phyloP scores from a whole-genome alignment of 2,113 vertebrate species.

The rat (Rattus norvegicus) region GRCr8 NC_086039.1:140091001-140091500 shows the following conservation, averaged over 20 bases:
- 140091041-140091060: background rate
- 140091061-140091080: background rate
- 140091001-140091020: background rate
- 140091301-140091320: background rate
- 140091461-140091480: background rate
- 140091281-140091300: background rate
- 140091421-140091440: background rate
- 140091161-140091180: background rate
- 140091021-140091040: background rate
- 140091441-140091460: background rate
- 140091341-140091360: background rate
- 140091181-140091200: background rate
- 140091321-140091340: background rate
- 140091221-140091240: background rate
- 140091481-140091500: background rate
- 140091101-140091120: background rate
- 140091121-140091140: background rate
- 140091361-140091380: slow-evolving; percentile 22
- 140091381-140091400: background rate
- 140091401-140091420: background rate
- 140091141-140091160: background rate
- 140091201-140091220: background rate
- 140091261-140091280: background rate
- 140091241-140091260: background rate
- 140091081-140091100: background rate